A percentile compares a stretch with the other conserved stretches of the same genome.
These are phyloP conservation scores for Alcis repandata DNA, from an alignment of 2,888 invertebrate species.

Conservation along the genomic window DNA sequence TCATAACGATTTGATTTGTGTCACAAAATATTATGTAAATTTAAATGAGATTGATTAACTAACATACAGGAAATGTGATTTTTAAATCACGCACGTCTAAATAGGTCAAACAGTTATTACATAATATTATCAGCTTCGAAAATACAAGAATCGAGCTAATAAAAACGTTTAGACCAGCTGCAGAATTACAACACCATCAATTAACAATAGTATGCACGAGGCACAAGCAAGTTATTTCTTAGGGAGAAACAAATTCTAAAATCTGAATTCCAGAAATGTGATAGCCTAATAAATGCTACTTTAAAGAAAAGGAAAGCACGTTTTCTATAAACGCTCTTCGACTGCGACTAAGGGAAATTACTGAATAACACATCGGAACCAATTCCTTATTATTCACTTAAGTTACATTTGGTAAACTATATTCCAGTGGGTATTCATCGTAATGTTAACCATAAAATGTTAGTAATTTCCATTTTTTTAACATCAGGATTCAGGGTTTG, in stretches of 20 bases:
- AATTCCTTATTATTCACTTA: neutral
- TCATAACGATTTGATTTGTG: too few relatives aligned
- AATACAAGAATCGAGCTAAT: neutral
- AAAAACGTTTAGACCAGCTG: neutral
- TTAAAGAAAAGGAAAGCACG: neutral
- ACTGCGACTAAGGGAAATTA: neutral
- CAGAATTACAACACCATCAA: neutral
- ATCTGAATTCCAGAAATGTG: constrained; percentile 6
- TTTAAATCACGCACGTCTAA: neutral
- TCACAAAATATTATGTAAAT: neutral
- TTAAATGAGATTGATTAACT: neutral
- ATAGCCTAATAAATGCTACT: constrained; percentile 34
- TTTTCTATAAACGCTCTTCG: neutral
- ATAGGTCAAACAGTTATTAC: neutral
- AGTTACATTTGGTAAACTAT: constrained; percentile 3
- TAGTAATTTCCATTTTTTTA: neutral
- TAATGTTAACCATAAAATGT: neutral
- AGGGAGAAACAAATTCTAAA: neutral
- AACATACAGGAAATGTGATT: neutral
- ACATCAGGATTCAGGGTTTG: neutral
- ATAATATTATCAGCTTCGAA: neutral
- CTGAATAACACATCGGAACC: neutral
- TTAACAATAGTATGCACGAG: neutral
- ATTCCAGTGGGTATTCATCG: neutral
- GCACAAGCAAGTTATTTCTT: neutral